A percentile compares a stretch with the other conserved stretches of the same genome.
phyloP scores from a whole-genome alignment of 2,113 vertebrate species.

The Ameiurus melas region DNA sequence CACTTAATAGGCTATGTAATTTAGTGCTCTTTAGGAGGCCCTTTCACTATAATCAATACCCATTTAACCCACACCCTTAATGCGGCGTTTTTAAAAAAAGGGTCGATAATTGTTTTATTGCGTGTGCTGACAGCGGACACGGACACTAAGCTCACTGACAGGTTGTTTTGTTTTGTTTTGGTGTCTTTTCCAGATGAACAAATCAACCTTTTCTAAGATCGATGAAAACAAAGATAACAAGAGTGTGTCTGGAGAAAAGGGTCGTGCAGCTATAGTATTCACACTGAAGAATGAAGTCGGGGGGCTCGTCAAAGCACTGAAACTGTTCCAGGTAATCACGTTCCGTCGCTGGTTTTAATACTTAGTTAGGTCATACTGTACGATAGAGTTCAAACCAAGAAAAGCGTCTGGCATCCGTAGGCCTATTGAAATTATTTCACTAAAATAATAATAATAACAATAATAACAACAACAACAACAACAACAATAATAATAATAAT shows the following conservation, averaged over 20 bases:
- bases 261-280: slow-evolving; percentile 86
- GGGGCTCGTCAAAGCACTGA: slow-evolving; percentile 92
- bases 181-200: slow-evolving; percentile 74
- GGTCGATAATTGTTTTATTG: background rate
- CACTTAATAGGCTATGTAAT: background rate
- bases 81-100: background rate
- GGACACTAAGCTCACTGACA: background rate
- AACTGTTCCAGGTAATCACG: slow-evolving; percentile 87
- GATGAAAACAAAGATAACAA: slow-evolving; percentile 93
- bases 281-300: slow-evolving; percentile 97
- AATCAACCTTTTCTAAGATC: slow-evolving; percentile 82
- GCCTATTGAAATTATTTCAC: background rate
- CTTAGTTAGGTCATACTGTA: background rate
- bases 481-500: background rate
- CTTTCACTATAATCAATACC: background rate
- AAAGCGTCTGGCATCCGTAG: background rate
- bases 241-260: slow-evolving; percentile 76
- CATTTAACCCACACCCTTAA: background rate
- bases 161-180: background rate
- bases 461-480: background rate
- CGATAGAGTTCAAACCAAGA: background rate
- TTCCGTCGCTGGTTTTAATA: background rate
- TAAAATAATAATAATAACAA: background rate
- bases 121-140: background rate
- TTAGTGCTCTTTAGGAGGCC: background rate